Evolutionary conservation across 2,888 invertebrate species (phyloP), one percentile per base, ranked within the genome.

Genomic region (Acanthosepion pharaonis): DNA sequence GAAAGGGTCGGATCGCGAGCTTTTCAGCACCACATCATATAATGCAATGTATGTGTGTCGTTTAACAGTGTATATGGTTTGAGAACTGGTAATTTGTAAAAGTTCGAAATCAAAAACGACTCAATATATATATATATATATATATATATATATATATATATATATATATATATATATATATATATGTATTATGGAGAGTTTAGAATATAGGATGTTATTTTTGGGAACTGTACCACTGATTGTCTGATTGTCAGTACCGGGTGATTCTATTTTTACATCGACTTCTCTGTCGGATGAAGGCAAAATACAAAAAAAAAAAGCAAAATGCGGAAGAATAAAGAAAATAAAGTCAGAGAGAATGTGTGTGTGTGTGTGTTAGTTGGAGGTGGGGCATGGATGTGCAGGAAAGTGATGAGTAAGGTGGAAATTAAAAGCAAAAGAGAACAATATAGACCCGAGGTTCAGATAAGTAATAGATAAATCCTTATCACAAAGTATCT

Each of bases 51-150:
- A 64, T 64, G 23, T 28, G 8, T 64, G 25, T 78, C 5, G 11
- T 78, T 78, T 78, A 4, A 78, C 11, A 78, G n/a, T 78, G 78
- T 78, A n/a, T 11, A 78, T n/a, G 64, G 64, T 28, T 23, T n/a
- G n/a, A n/a, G 78, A 78, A 78, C 11, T 33, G 11, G 78, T 78
- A 18, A 78, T 78, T 11, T 15, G 11, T 0, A n/a, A n/a, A 78
- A 78, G n/a, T 78, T 33, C n/a, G 78, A n/a, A 78, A 78, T 78
- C 78, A 78, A 78, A 78, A 78, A 78, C 78, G n/a, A 78, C 78
- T 78, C 78, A 33, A 78, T 42, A 42, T 42, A 42, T 42, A 42
- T 42, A 42, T 42, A 42, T 42, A 42, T 42, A 42, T 42, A 42
- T 42, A 42, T 42, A 42, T 42, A 42, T 42, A 42, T 42, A 42